Percentiles rank a stretch among this genome's conserved stretches.
Conservation (phyloP, 2,888 invertebrate species). For the Chloroclystis v-ata region DNA sequence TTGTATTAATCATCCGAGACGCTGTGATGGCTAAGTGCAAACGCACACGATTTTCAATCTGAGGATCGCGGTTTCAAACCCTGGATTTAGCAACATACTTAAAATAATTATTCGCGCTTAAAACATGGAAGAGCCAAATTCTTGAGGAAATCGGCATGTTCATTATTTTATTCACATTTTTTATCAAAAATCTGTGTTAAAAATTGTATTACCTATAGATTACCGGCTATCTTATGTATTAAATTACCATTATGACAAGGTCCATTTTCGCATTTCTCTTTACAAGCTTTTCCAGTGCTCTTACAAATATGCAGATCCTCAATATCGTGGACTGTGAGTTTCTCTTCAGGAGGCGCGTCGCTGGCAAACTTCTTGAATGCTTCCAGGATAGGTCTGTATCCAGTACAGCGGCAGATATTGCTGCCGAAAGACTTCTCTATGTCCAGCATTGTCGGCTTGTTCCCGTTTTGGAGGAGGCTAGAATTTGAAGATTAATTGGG, state of each 20-base stretch:
- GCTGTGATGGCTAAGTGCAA: too few species aligned
- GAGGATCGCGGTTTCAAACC: too few species aligned
- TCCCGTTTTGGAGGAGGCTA: constrained; percentile 59
- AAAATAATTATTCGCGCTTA: too few species aligned
- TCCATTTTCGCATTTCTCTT: not conserved
- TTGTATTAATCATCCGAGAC: too few species aligned
- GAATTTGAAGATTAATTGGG: constrained; percentile 34
- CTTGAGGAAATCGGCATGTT: too few species aligned
- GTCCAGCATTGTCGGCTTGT: constrained; percentile 76
- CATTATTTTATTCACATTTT: too few species aligned
- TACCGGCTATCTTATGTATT: too few species aligned
- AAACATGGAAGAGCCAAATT: too few species aligned
- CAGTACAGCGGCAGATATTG: constrained; percentile 86
- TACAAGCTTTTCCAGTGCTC: constrained; percentile 23
- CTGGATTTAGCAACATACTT: too few species aligned
- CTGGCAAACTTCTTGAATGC: constrained; percentile 79
- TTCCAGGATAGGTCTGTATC: constrained; percentile 80
- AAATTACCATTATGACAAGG: constrained; percentile 19
- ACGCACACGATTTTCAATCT: too few species aligned
- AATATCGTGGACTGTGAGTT: constrained; percentile 36
- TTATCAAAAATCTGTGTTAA: too few species aligned
- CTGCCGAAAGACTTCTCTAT: constrained; percentile 84
- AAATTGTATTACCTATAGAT: too few species aligned
- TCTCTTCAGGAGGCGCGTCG: constrained; percentile 50
- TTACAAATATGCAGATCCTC: constrained; percentile 43